Base-by-base conservation (phyloP, 2,888 invertebrate genomes). In the Erebia aethiops region DNA sequence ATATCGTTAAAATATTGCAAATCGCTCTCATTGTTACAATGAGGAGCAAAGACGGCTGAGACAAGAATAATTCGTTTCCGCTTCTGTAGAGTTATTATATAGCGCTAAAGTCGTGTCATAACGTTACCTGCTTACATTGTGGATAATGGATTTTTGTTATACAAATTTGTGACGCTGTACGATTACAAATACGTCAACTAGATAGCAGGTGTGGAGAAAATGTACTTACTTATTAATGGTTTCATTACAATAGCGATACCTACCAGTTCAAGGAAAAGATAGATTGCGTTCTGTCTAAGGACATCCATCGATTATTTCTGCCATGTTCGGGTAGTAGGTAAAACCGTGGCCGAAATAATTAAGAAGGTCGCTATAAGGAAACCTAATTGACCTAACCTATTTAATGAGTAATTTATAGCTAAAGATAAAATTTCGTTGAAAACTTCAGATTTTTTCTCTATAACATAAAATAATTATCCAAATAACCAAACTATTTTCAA, bases 1-100 rank as follows among this genome's bases (percentile, higher is more conserved):
- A 26, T 26, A 79, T 60, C 67, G 81, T 73, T 67, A 74, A 49
- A 70, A 10, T 21, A 11, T 51, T 35, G 51, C 57, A 46, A 62
- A 71, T 62, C 35, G 16, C 57, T 35, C 21, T n/a, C 71, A 71
- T 69, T 26, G 9, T 60, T 9, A 14, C 46, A 49, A 52, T 64
- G 64, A 52, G 18, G 35, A 52, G 26, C 26, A 16, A 52, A 35
- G 52, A n/a, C 35, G 35, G 16, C 11, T 35, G 16, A 64, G 11
- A 16, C 35, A 14, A 52, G 52, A 64, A 64, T 64, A 64, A 16
- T 41, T 35, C 11, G n/a, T 64, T 52, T 64, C 35, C 64, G 52
- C 64, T 52, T 41, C 64, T 64, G 64, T 52, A 35, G 16, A 35
- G n/a, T 52, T 26, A 35, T 54, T 64, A 41, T 64, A 64, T 52